Evolutionary conservation across 2,888 invertebrate species (phyloP), one percentile per base, ranked within the genome.

Genomic region (Miltochrista miniata): DNA sequence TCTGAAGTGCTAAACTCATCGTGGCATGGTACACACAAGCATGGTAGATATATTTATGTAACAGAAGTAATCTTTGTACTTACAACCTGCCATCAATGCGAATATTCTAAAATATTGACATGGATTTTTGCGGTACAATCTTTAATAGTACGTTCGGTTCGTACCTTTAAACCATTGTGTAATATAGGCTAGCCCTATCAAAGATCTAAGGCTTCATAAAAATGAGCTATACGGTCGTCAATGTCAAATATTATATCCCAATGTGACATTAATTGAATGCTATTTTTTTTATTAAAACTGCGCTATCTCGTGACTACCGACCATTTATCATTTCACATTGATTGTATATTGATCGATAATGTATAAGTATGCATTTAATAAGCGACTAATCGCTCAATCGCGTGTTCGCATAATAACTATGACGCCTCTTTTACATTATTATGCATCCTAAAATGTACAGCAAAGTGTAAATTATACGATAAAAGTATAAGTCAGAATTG

Each of bases 301-400:
- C 47, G 39, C 45, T 52, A 46, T 64, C 41, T 49, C 72, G 68
- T 74, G 76, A 61, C 62, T 47, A 45, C 45, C 41, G 48, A 49
- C 49, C 70, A 84, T 81, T 79, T 81, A 83, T 85, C 82, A 82
- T 67, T 64, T 61, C 53, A 47, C 68, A 74, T 76, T 75, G 79
- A 84, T 84, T 77, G 79, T 70, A 68, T 53, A 76, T 71, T 74
- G 72, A 83, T 85, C 80, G 83, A 82, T 79, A 81, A 72, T 68
- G 70, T 74, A 85, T 79, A 81, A 81, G 79, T 79, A 82, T 76
- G 77, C 76, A 74, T 83, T 84, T 83, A 81, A 83, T 82, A 81
- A 81, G 72, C 68, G 67, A 74, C 79, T 83, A 87, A 86, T 85
- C 77, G 84, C 71, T 63, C 59, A 51, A 72, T 87, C 67, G 87